Base-by-base conservation (phyloP, 2,888 invertebrate species). In the Drosophila neonasuta region DNA sequence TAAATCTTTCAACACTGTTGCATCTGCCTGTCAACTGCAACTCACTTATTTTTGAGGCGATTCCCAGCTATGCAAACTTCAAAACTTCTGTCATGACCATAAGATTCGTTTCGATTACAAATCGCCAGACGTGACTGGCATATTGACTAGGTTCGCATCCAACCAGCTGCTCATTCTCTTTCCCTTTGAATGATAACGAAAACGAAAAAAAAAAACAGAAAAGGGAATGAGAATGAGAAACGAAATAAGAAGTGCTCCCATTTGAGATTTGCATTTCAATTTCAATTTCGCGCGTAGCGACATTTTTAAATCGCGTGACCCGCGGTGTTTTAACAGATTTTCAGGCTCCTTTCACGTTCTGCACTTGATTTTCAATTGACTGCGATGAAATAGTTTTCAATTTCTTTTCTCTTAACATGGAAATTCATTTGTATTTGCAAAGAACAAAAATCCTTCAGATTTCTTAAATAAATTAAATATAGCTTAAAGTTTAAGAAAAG, bases 91-190 rank as follows among this genome's bases (percentile, higher is more conserved):
- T 79, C 80, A 73, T 74, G 80, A 59, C 71, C 86, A 74, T 70
- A 82, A 71, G 74, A 82, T 82, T 82, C 86, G 80, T 78, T 86
- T 86, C 86, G 84, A 82, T 82, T 82, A 86, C 81, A 83, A 82
- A 86, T 86, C 80, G 84, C 57, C 64, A 70, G 70, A 82, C 81
- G 86, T 82, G 81, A 86, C 86, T 80, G 68, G 80, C 78, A 83
- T 81, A 50, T 60, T 59, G 46, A 70, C 57, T 50, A 32, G 45
- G 7, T 24, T 45, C 24, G 42, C 20, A 20, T 42, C 36, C 42
- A 29, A 50, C 44, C 58, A 59, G 74, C 56, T 50, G 50, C 48
- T 60, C 52, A 59, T 48, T 58, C 58, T 39, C 30, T 57, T 36
- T 29, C 24, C 34, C 36, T 11, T 13, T 34, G 45, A 42, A 55